Base-by-base conservation (phyloP, 1,140 invertebrate genomes). In the Palaemon carinicauda region DNA sequence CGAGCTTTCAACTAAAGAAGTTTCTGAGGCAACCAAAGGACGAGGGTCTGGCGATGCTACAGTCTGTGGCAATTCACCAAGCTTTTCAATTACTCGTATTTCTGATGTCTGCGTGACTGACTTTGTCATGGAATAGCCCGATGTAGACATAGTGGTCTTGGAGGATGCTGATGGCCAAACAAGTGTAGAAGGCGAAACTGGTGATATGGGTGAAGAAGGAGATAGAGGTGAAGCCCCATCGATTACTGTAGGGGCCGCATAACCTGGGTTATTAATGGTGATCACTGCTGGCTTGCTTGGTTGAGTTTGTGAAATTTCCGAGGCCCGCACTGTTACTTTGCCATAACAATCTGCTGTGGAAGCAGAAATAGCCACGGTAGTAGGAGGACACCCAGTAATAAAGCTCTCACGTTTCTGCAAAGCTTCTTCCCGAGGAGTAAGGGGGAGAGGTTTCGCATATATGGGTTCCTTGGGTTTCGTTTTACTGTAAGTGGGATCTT, bases 181-280 rank as follows among this genome's bases (percentile, higher is more conserved):
- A 2, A 65, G 17, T 15, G 54, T 27, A 3, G 80, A 24, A 33
- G 87, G 15, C 7, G 73, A 14, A 19, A 24, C 51, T 17, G 19
- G 17, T 21, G 29, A 19, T 52, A 21, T 19, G 15, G 69, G 56
- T 21, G 87, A 50, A 19, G 82, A 33, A 15, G 65, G 21, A 4
- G 65, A 21, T 9, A 24, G 17, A 12, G 82, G 51, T 74, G 82
- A 54, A 56, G 53, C n/a, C 24, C 19, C 31, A n/a, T 31, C 24
- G 7, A 52, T 52, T 19, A n/a, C 52, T 15, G 60, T 56, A n/a
- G 77, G 60, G 7, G 82, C 82, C 12, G 81, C 87, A 51, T 88
- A 88, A 12, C 87, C 87, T 50, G 87, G 87, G 52, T 88, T 88
- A 53, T 69, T 80, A 41, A 88, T 88, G 29, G 87, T 88, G 19